Percentiles rank a stretch among this genome's conserved stretches.
phyloP scores from a whole-genome alignment of 1,140 invertebrate species.

The Halictus rubicundus region DNA sequence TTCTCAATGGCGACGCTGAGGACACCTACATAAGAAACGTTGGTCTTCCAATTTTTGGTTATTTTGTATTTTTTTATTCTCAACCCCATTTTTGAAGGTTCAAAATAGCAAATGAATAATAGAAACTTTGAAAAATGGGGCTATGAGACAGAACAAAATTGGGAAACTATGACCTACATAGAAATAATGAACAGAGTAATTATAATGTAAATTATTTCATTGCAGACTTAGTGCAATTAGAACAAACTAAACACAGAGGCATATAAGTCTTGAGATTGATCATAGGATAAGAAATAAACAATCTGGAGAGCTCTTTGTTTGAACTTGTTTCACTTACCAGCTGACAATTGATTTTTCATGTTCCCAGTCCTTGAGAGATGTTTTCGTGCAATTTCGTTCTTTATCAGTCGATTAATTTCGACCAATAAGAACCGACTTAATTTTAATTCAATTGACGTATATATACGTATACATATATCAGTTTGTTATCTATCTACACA shows the following conservation, averaged over 20 bases:
- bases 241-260: constrained; percentile 14
- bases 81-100: no score
- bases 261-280: neutral
- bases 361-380: neutral
- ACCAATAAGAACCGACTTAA: neutral
- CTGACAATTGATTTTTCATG: neutral
- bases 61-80: no score
- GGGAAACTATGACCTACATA: neutral
- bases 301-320: neutral
- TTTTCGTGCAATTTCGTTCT: neutral
- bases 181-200: neutral
- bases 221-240: constrained; percentile 10
- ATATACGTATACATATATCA: no score
- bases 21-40: no score
- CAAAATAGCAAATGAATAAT: no score
- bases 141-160: no score
- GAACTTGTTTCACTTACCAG: neutral
- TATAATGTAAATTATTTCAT: constrained; percentile 27
- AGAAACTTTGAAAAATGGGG: no score
- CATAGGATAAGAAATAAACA: constrained; percentile 17
- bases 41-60: no score
- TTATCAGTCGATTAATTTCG: neutral
- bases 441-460: neutral
- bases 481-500: no score
- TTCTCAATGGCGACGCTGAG: no score